Evolutionary conservation across 2,888 invertebrate species (phyloP), one percentile per base, ranked within the genome.

Genomic region (Plagiodera versicolora): DNA sequence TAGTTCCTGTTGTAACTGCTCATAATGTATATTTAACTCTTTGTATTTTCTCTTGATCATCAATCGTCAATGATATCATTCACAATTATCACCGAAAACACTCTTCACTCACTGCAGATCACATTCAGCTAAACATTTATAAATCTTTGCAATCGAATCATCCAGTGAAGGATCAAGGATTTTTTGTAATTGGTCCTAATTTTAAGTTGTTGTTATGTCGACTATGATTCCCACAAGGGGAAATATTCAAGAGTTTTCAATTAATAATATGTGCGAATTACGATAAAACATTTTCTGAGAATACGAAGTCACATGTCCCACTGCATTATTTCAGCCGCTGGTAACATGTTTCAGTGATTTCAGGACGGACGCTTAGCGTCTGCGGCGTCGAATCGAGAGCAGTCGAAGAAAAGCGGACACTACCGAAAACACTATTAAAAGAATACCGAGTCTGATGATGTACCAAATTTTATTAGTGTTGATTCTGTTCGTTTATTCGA

Each of bases 331-430:
- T 67, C 64, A 70, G 68, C 72, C 69, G 71, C 72, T 71, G 70
- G 68, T 64, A 66, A 65, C 61, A 59, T 62, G 64, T 63, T 60
- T 59, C 62, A 65, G 61, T 66, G 64, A 67, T 65, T 65, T 67
- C 64, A 69, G 59, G 63, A 61, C 63, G 68, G 73, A 66, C 72
- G 73, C 73, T 72, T 57, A 73, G 73, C 74, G 71, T 70, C 73
- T 70, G 67, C 60, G 67, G 73, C 76, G 75, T 72, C 76, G 67
- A 49, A 63, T 48, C 74, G 74, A 70, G 51, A 51, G 16, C 24
- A 35, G 39, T 32, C 72, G 72, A 71, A 58, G 54, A 49, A 57
- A 50, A 32, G 61, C 70, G 69, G 47, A 18, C 8, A 11, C 24
- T 18, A 44, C 56, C 70, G 70, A 69, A 51, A 46, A 56, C 53